Evolutionary conservation across 1,140 invertebrate genomes (phyloP), one percentile per base, ranked within the genome.

Genomic region (Brachionus sp.): DNA sequence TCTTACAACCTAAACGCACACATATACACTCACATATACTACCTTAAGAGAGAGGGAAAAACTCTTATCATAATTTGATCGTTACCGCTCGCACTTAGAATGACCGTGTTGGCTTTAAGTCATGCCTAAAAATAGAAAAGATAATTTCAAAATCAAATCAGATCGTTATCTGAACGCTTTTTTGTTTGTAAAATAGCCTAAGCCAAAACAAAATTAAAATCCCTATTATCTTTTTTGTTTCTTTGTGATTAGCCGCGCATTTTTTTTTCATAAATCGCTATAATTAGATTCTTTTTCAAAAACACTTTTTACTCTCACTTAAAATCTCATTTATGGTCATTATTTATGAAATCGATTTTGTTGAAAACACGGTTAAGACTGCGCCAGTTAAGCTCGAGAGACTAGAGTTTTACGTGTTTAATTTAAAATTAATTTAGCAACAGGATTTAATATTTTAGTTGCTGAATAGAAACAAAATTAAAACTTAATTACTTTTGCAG

Each of bases 341-440:
- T 57, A 57, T 57, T 57, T 19, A 57, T 57, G 50, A 57, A 57
- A 57, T 57, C 50, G 50, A 57, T 57, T 57, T 57, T 57, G 50
- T 19, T 57, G 50, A 57, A 57, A 57, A 57, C 50, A 57, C 50
- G 50, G 50, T 57, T 57, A 57, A 57, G 50, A 57, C 50, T 16
- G 50, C 16, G 16, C 50, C 50, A 57, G 50, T 25, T 57, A 57
- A 57, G 50, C 64, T 66, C 33, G 13, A 66, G 64, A 66, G 64
- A 66, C 64, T 37, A 7, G 64, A 66, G 64, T 66, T 66, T 66
- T 66, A 70, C 66, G 66, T 70, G 66, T 37, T 70, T 10, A 66
- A 66, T 66, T 70, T 37, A 39, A 70, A 70, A 70, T 70, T 70
- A 70, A 70, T 70, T 70, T 70, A 70, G 33, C 29, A 66, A 70